A percentile compares a stretch with the other conserved stretches of the same genome.
phyloP scores from a whole-genome alignment of 2,888 invertebrate genomes.

The Ctena decussata region DNA sequence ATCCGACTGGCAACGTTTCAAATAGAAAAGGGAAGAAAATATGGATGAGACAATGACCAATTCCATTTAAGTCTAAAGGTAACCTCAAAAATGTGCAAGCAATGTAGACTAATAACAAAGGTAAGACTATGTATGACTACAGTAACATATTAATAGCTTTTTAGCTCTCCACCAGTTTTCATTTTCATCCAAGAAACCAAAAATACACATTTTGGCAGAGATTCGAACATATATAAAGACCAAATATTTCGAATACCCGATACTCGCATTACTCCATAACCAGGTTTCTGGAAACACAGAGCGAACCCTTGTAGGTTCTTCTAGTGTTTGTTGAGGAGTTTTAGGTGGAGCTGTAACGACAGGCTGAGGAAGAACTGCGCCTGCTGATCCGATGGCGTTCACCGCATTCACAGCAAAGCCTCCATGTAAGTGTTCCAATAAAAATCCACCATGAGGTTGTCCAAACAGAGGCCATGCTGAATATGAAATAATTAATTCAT shows the following conservation, averaged over 20 bases:
- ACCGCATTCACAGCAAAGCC: background rate
- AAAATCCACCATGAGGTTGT: background rate
- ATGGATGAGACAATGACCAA: too few species aligned
- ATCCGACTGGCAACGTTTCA: too few species aligned
- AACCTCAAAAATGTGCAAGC: too few species aligned
- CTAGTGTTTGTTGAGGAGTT: background rate
- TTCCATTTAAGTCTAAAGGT: too few species aligned
- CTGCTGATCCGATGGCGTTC: background rate
- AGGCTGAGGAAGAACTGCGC: background rate
- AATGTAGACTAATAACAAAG: too few species aligned
- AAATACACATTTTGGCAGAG: too few species aligned
- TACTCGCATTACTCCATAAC: constrained; percentile 90
- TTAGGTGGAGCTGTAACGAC: background rate
- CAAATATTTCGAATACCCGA: constrained; percentile 90
- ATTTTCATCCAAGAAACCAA: too few species aligned
- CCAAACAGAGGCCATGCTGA: background rate
- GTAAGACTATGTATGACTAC: too few species aligned
- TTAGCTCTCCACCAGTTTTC: too few species aligned
- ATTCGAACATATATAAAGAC: too few species aligned
- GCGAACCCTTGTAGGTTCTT: constrained; percentile 87
- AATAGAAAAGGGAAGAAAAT: too few species aligned
- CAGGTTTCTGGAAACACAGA: constrained; percentile 92
- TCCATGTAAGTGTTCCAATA: constrained; percentile 10
- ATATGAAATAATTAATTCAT: background rate
- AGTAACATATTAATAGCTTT: too few species aligned